Evolutionary conservation across 2,113 vertebrate species (phyloP).

Genomic region (Bungarus multicinctus): DNA sequence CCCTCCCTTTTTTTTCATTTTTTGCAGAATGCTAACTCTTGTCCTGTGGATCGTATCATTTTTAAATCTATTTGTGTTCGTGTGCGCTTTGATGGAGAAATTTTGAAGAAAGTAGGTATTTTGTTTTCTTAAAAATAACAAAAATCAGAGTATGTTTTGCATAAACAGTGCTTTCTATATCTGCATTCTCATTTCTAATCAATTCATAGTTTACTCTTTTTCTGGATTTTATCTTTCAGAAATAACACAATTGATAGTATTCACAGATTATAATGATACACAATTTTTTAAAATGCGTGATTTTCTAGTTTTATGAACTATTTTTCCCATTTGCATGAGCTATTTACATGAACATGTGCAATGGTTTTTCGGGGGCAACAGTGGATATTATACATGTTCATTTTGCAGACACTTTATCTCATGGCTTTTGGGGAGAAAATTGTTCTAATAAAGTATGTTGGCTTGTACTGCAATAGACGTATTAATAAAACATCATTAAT

Average conservation of each 20-base stretch:
- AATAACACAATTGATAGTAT: not conserved
- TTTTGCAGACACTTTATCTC: too few species aligned
- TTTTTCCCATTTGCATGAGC: not conserved
- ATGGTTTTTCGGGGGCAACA: not conserved
- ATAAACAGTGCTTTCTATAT: not conserved
- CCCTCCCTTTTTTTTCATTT: not conserved
- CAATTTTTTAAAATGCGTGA: not conserved
- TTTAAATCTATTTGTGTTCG: conserved; percentile 87
- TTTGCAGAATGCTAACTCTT: conserved; percentile 91
- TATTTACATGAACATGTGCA: not conserved
- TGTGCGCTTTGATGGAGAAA: conserved; percentile 81
- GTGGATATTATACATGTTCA: not conserved
- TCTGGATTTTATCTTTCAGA: not conserved
- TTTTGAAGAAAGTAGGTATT: conserved; percentile 83
- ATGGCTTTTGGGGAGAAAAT: too few species aligned
- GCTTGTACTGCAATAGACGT: not conserved
- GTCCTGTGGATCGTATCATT: conserved; percentile 88
- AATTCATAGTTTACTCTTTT: not conserved
- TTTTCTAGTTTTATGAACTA: not conserved
- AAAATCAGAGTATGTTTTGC: not conserved
- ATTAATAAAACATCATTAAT: not conserved
- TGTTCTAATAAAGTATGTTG: not conserved
- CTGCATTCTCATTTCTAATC: not conserved
- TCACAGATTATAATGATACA: not conserved
- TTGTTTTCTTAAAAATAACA: not conserved